Evolutionary conservation across 1,140 invertebrate genomes (phyloP).

Genomic region (Leptinotarsa texana): DNA sequence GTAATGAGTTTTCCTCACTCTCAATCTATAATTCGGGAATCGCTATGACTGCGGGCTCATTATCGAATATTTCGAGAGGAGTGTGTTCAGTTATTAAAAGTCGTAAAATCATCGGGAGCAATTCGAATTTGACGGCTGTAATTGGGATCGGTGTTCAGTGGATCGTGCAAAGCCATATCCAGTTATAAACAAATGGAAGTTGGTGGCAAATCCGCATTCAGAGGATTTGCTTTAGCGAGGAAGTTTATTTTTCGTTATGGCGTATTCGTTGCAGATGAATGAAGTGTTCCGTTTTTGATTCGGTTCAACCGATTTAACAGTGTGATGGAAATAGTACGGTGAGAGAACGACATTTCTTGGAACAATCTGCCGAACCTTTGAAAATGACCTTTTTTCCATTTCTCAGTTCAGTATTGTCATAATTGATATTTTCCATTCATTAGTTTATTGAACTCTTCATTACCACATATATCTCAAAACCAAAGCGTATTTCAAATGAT

Average conservation of each 20-base stretch:
- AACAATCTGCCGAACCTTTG: too few relatives aligned
- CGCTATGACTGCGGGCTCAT: not conserved
- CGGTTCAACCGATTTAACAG: too few relatives aligned
- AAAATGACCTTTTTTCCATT: too few relatives aligned
- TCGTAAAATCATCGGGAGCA: slow-evolving; percentile 2
- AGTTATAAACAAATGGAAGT: slow-evolving; percentile 6
- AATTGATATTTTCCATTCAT: too few relatives aligned
- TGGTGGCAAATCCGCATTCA: slow-evolving; percentile 1
- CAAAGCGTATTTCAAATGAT: too few relatives aligned
- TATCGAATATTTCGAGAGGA: not conserved
- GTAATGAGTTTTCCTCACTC: not conserved
- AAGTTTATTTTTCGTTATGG: not conserved
- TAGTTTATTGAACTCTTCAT: too few relatives aligned
- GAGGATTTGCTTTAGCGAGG: not conserved
- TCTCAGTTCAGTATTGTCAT: too few relatives aligned
- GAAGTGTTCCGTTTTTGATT: not conserved
- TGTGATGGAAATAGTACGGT: too few relatives aligned
- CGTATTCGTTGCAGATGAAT: not conserved
- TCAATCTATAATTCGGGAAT: not conserved
- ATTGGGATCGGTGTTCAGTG: slow-evolving; percentile 1
- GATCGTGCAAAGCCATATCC: not conserved
- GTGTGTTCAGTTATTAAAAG: slow-evolving; percentile 6
- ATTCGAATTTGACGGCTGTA: not conserved
- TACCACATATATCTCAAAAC: too few relatives aligned
- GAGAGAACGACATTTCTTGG: too few relatives aligned